Evolutionary conservation across 1,140 invertebrate species (phyloP), one percentile per base, ranked within the genome.

Genomic region (Tachypleus tridentatus): DNA sequence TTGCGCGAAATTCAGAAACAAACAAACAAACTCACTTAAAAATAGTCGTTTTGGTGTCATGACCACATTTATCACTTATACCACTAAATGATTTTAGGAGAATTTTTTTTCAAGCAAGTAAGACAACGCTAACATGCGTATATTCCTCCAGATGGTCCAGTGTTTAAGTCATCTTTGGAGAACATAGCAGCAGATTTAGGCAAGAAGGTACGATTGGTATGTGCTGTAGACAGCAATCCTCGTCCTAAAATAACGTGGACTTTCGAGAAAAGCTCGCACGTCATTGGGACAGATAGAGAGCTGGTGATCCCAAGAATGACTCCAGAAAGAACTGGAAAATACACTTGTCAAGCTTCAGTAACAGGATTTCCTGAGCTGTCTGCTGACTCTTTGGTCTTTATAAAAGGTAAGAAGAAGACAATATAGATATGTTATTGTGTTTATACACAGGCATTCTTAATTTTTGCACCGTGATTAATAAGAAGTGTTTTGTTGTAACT

Each of bases 181-280:
- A 87, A 87, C 71, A 84, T 91, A 4, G 87, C 91, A 74, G 89
- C 88, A 3, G 89, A 94, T 73, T 76, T 87, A 56, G 89, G 86
- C 3, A 82, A 85, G 11, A 82, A 83, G 47, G 85, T 91, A 3
- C 86, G 86, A 11, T 80, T 97, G 65, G 84, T 83, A 51, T 97
- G 93, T 77, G 87, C 91, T 74, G 90, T 93, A 0, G 89, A 91
- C 70, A 89, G 92, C 49, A 95, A 94, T 78, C 93, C 93, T 1
- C 77, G 83, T 5, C 87, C 93, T 1, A 87, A 91, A 68, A 88
- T 95, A 64, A 81, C 85, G 11, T 96, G 93, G 93, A 84, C 86
- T 52, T 87, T 89, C 75, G 84, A 91, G 73, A 81, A 84, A 67
- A 67, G 57, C 2, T 53, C 60, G 9, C 62, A 71, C 67, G 72